These are phyloP conservation scores for Acrobasis suavella DNA, from an alignment of 2,888 invertebrate genomes.

Conservation along the genomic window DNA sequence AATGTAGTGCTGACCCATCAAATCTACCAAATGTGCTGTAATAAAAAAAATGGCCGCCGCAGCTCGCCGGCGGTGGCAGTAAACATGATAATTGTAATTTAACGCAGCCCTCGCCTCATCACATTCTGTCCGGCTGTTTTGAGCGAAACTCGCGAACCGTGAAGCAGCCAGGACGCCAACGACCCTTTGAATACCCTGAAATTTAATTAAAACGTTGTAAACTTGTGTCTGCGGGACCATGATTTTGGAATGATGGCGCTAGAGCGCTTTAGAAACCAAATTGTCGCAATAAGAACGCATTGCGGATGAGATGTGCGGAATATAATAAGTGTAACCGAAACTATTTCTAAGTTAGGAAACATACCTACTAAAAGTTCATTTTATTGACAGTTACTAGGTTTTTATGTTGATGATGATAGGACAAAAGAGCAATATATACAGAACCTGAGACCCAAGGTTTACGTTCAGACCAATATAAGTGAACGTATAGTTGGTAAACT, in stretches of 20 bases:
- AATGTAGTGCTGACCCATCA: neutral
- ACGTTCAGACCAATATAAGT: too few relatives aligned
- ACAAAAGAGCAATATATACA: too few relatives aligned
- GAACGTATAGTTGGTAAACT: too few relatives aligned
- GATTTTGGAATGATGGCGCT: conserved; percentile 28
- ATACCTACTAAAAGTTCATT: neutral
- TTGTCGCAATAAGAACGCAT: neutral
- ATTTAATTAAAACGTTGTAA: conserved; percentile 70
- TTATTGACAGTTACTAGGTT: too few relatives aligned
- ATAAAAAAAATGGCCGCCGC: conserved; percentile 25
- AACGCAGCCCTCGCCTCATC: conserved; percentile 42
- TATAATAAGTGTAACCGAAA: neutral
- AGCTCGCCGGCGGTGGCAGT: conserved; percentile 49
- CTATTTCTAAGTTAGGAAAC: neutral
- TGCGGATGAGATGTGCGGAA: neutral
- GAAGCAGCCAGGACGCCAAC: conserved; percentile 61
- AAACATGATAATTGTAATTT: conserved; percentile 72
- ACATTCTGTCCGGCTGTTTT: conserved; percentile 41
- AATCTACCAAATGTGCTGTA: neutral
- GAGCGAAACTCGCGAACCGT: conserved; percentile 52
- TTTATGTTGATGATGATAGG: too few relatives aligned
- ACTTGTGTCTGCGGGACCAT: conserved; percentile 49
- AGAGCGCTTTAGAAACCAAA: conserved; percentile 18
- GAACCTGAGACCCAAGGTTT: too few relatives aligned
- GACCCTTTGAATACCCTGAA: conserved; percentile 64